These are phyloP conservation scores for Danio tinwini DNA, from an alignment of 2,797 vertebrate species.

Conservation along the genomic window DNA sequence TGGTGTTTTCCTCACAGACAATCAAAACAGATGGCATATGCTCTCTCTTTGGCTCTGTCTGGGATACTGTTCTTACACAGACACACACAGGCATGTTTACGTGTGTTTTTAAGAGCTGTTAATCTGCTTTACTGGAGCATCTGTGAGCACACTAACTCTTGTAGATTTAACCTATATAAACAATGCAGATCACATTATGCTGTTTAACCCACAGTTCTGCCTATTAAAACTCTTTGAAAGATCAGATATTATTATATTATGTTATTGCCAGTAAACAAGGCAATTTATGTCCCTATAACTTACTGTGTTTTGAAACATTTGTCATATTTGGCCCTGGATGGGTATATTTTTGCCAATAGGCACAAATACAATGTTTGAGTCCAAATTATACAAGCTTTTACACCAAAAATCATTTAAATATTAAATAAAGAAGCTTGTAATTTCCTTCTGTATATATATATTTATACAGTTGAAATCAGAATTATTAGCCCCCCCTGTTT, in stretches of 20 bases:
- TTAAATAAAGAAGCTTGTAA: too few species aligned
- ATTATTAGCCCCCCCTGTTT: too few species aligned
- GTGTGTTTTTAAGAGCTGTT: conserved; percentile 46
- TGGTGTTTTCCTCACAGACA: conserved; percentile 17
- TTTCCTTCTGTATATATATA: too few species aligned
- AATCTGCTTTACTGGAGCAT: conserved; percentile 46
- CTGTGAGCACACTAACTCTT: conserved; percentile 43
- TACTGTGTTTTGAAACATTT: neutral
- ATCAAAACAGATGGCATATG: conserved; percentile 46
- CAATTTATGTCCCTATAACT: neutral
- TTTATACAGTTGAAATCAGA: too few species aligned
- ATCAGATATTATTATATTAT: neutral
- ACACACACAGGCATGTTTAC: conserved; percentile 16
- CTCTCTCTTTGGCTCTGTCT: conserved; percentile 15
- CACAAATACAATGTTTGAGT: too few species aligned
- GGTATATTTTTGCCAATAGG: too few species aligned
- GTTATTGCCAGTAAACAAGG: neutral
- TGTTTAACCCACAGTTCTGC: neutral
- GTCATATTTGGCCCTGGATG: too few species aligned
- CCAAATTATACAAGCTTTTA: too few species aligned
- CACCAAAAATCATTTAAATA: too few species aligned
- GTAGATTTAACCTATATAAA: conserved; percentile 1
- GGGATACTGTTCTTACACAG: neutral
- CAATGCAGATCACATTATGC: neutral
- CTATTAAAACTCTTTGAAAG: neutral